These are phyloP conservation scores for Hyppa rectilinea DNA, from an alignment of 2,888 invertebrate species.

Conservation along the genomic window DNA sequence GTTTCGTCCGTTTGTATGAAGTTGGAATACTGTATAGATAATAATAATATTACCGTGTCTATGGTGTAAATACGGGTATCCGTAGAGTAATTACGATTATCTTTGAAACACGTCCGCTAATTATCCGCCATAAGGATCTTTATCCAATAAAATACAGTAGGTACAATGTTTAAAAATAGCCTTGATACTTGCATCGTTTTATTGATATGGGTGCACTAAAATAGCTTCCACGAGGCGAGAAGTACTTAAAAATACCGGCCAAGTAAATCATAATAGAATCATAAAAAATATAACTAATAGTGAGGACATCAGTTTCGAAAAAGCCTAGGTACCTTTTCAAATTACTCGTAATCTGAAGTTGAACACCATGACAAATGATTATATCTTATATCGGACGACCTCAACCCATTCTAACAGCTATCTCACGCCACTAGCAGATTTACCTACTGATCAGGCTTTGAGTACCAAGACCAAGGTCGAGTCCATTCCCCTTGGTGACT, in stretches of 20 bases:
- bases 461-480: background rate
- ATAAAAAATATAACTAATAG: no score
- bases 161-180: conserved; percentile 12
- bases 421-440: no score
- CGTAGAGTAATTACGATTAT: conserved; percentile 32
- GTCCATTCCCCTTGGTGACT: no score
- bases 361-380: background rate
- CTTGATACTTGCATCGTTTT: conserved; percentile 8
- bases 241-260: no score
- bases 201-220: conserved; percentile 33
- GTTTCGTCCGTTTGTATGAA: no score
- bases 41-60: no score
- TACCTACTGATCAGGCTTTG: background rate
- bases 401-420: background rate
- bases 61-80: conserved; percentile 46
- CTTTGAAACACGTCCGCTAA: conserved; percentile 33
- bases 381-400: background rate
- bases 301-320: no score
- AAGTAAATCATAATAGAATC: no score
- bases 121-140: conserved; percentile 35
- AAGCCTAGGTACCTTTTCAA: no score
- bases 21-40: no score
- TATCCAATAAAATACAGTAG: conserved; percentile 29
- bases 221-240: conserved; percentile 9
- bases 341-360: no score